Base-by-base conservation (phyloP, 2,113 vertebrate genomes). In the Mirounga angustirostris region DNA sequence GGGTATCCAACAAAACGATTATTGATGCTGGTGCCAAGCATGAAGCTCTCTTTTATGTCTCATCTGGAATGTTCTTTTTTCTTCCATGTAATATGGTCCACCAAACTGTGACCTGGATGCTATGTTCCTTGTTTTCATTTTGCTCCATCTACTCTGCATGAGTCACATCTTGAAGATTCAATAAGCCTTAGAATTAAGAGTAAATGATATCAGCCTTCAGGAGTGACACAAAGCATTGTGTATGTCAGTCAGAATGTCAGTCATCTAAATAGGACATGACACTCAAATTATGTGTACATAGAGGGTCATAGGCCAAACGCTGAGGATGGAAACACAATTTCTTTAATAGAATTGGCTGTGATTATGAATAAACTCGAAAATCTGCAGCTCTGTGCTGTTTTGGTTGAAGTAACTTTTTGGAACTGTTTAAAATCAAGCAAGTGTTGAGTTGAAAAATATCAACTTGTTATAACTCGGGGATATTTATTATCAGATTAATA, bases 191-290 rank as follows among this genome's bases (percentile, higher is more conserved):
- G 36, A 61, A 0, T n/a, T 76, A 76, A 36, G 36, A 96, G 89
- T 58, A 87, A 2, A 79, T 95, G 69, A 40, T 5, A 88, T 61
- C 92, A 97, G 88, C 82, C 43, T 46, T 85, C 0, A 7, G 36
- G n/a, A 98, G 16, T 86, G 81, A 82, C 61, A 67, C 12, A 85
- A 63, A 82, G 6, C 16, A 22, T 71, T 87, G 21, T 26, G 92
- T 74, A 5, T 56, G 24, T 16, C 24, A n/a, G 12, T 95, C 65
- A 91, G 82, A 93, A 16, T 36, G 76, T 61, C 96, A 26, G 84
- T 90, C 85, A 56, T 30, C 24, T 91, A 83, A 98, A 98, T 91
- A 98, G 95, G 97, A 95, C 9, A 78, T 74, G 71, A 36, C 28
- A 14, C 1, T 69, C 24, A 58, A 69, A 4, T 50, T 84, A 73